Percentiles rank a stretch among this genome's conserved stretches.
Conservation (phyloP, 1,140 invertebrate genomes). For the Dolichoris vasculosae region DNA sequence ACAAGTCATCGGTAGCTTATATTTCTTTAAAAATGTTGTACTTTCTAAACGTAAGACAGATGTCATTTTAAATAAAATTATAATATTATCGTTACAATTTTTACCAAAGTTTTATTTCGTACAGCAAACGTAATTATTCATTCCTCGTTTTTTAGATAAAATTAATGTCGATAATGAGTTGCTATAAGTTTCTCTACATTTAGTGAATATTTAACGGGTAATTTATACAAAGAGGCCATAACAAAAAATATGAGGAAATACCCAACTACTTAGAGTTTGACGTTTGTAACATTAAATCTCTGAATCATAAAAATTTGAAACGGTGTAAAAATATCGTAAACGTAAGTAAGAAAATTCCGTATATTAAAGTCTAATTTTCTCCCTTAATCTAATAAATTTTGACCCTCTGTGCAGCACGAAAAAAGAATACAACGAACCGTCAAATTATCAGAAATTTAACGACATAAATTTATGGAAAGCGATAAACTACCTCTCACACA, state of each 20-base stretch:
- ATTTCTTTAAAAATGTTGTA: too few species aligned
- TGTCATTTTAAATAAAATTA: too few species aligned
- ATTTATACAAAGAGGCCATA: not conserved
- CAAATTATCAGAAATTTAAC: constrained; percentile 38
- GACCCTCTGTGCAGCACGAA: not conserved
- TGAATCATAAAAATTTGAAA: constrained; percentile 2
- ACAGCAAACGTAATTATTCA: not conserved
- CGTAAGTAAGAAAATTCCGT: constrained; percentile 8
- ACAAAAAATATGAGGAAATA: not conserved
- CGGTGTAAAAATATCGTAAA: not conserved
- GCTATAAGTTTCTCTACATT: not conserved
- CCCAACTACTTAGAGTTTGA: not conserved
- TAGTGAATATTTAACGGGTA: not conserved
- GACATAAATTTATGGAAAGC: constrained; percentile 41
- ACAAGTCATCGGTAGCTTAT: too few species aligned
- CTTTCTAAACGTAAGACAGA: too few species aligned
- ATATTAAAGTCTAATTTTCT: constrained; percentile 21
- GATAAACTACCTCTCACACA: constrained; percentile 6
- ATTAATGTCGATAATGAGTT: not conserved
- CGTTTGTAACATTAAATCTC: not conserved
- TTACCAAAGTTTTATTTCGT: too few species aligned
- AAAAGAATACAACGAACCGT: not conserved
- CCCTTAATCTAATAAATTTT: constrained; percentile 30
- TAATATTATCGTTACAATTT: too few species aligned
- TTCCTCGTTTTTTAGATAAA: not conserved